A percentile compares a stretch with the other conserved stretches of the same genome.
phyloP scores from a whole-genome alignment of 2,797 vertebrate species.

The Peromyscus eremicus region DNA sequence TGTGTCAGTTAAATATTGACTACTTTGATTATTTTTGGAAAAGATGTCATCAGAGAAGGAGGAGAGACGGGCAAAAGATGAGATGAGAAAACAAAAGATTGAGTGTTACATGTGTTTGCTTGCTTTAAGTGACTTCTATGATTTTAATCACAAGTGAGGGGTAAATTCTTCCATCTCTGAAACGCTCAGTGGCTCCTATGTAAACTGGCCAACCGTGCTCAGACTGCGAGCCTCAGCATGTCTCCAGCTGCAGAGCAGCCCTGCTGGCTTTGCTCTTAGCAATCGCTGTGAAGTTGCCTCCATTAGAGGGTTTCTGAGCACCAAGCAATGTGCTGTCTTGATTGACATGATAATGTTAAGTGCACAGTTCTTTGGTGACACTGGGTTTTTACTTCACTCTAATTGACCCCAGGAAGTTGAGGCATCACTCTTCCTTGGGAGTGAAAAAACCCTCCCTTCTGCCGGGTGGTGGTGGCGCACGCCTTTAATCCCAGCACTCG shows the following conservation, averaged over 20 bases:
- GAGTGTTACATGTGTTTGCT: background rate
- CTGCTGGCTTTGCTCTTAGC: slow-evolving; percentile 3
- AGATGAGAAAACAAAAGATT: background rate
- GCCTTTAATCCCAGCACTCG: too few relatives aligned
- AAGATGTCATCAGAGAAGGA: too few relatives aligned
- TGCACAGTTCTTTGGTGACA: slow-evolving; percentile 67
- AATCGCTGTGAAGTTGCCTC: slow-evolving; percentile 62
- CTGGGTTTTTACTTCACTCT: slow-evolving; percentile 12
- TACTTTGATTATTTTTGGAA: background rate
- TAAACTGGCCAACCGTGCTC: slow-evolving; percentile 59
- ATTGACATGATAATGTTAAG: slow-evolving; percentile 62
- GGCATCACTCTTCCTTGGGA: background rate
- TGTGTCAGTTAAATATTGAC: background rate
- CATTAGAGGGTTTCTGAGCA: slow-evolving; percentile 66
- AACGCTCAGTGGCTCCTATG: slow-evolving; percentile 24
- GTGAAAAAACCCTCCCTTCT: background rate
- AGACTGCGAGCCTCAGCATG: background rate
- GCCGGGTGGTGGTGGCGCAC: too few relatives aligned
- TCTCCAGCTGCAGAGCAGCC: background rate
- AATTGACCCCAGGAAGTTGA: background rate
- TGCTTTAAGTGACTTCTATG: background rate
- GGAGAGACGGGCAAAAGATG: background rate
- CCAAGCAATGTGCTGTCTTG: slow-evolving; percentile 43
- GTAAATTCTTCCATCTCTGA: slow-evolving; percentile 26
- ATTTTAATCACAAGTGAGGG: background rate